Base-by-base conservation (phyloP, 1,140 invertebrate species). In the Trichonephila clavata region DNA sequence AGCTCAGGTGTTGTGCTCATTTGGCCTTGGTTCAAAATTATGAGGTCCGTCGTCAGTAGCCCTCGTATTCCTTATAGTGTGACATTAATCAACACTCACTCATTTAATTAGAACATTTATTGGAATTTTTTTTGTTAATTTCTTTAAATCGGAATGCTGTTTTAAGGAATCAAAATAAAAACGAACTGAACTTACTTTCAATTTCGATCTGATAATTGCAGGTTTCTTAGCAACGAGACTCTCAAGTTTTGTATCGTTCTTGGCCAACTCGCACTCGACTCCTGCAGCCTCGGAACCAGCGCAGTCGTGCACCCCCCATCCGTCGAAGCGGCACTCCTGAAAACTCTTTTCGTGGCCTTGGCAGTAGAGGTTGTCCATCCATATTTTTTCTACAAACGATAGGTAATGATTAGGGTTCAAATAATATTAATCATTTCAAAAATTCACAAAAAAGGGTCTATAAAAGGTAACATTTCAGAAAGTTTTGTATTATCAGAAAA, bases 301-400 rank as follows among this genome's bases (percentile, higher is more conserved):
- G 95, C 98, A 99, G 95, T 99, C 98, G 81, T 97, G 97, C 57
- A 96, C 96, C 21, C 97, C 98, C 98, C 98, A 98, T 14, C 97
- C 98, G 94, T 98, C 97, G 95, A 98, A 98, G 20, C 97, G 96
- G 95, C 98, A 99, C 1, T 97, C 95, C 0, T 96, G 95, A 18
- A 99, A 95, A 71, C 97, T 97, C 20, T 95, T 95, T 95, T 99
- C 98, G 86, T 97, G 96, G 0, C 98, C 98, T 95, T 97, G 96
- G 95, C 98, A 99, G 93, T 97, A 97, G 8, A 99, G 95, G 95
- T 99, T 98, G 95, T 99, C 98, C 97, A 99, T 97, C 98, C 98
- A 98, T 94, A 97, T 98, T 94, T 96, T 97, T 94, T 97, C 98
- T 98, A 94, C 20, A 77, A 20, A 20, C 5, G 20, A 6, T 16